phyloP scores from a whole-genome alignment of 1,140 invertebrate species.

The Frieseomelitta varia region DNA sequence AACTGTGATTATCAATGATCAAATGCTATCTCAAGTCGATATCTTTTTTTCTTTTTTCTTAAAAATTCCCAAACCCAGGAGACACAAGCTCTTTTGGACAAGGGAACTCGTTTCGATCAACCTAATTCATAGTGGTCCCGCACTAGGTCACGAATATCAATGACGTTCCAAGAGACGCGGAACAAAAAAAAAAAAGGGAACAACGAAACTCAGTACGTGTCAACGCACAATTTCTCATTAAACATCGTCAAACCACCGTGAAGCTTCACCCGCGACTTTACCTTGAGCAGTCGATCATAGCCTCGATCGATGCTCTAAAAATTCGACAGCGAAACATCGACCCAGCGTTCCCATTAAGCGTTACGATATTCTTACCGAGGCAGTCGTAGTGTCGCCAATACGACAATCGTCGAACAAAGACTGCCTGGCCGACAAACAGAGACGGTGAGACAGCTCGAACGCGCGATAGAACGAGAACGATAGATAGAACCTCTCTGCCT shows the following conservation, averaged over 20 bases:
- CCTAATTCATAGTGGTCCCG: too few species aligned
- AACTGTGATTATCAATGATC: background rate
- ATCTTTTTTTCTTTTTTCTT: too few species aligned
- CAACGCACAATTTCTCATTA: background rate
- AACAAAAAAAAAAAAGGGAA: too few species aligned
- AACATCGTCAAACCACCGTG: background rate
- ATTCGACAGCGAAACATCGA: background rate
- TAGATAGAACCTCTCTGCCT: too few species aligned
- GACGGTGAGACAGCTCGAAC: background rate
- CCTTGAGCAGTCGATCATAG: background rate
- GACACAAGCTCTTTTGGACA: too few species aligned
- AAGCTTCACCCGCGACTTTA: background rate
- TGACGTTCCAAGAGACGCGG: too few species aligned
- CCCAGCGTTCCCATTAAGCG: background rate
- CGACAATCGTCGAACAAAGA: constrained; percentile 1
- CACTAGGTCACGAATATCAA: too few species aligned
- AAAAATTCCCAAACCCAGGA: too few species aligned
- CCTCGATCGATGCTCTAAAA: background rate
- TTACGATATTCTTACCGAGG: constrained; percentile 34
- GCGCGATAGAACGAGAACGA: background rate
- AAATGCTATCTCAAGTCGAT: too few species aligned
- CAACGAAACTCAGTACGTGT: background rate
- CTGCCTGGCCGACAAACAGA: too few species aligned
- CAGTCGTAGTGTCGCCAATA: constrained; percentile 28
- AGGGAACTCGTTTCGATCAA: too few species aligned